Base-by-base conservation (phyloP, 1,140 invertebrate genomes). In the Euschistus heros region DNA sequence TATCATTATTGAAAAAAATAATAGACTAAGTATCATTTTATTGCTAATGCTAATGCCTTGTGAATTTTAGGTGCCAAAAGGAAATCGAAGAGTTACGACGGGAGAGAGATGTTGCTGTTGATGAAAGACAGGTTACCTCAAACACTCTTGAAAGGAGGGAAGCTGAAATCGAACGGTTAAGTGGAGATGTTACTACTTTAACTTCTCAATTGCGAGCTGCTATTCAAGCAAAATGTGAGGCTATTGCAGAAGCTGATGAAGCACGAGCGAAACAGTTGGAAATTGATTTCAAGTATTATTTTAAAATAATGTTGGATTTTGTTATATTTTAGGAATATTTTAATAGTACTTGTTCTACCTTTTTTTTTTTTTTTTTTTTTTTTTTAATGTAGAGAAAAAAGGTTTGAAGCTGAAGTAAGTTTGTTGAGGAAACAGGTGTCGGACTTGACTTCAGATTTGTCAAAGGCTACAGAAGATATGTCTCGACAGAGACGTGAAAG, bases 161-260 rank as follows among this genome's bases (percentile, higher is more conserved):
- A 71, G 73, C 77, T 6, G 87, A 91, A 77, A 73, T 89, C 20
- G 84, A 88, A 71, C 77, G 84, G 54, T 72, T 88, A 52, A 81
- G 82, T 61, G 75, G 79, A 8, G 86, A 86, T 73, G 70, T 87
- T 66, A 73, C 76, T 24, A 57, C 20, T n/a, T 79, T 87, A 37
- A 78, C 82, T 14, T 77, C 81, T 69, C 86, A 90, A 73, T 72
- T 91, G 22, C 81, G 84, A 71, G 69, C 75, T 59, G 86, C 87
- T 44, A 81, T 89, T 65, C 77, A 82, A 67, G 80, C 86, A 5
- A 94, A 94, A 78, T 92, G 87, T 78, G 87, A 91, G 77, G 89
- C 89, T 7, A 73, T 94, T 26, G 81, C 84, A 18, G 81, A 86
- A 59, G 79, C 85, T 61, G 88, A 92, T 76, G 91, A 93, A 78